phyloP scores from a whole-genome alignment of 2,888 invertebrate species.

The Polylopha cassiicola region DNA sequence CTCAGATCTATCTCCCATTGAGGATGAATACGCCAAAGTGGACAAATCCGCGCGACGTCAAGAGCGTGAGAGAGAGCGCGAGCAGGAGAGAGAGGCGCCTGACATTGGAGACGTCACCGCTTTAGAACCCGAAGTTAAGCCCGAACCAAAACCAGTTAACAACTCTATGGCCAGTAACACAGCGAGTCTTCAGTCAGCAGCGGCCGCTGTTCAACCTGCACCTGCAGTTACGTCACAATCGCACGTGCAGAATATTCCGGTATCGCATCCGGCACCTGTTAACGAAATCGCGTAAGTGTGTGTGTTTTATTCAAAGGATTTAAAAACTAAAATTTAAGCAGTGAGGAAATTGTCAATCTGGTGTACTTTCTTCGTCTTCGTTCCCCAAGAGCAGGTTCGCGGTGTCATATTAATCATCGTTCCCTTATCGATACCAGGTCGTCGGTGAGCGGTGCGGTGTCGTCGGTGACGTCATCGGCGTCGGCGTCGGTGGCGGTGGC shows the following conservation, averaged over 20 bases:
- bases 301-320: no score
- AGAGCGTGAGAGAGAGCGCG: constrained; percentile 11
- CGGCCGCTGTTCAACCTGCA: no score
- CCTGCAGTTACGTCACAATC: no score
- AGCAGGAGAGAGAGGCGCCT: constrained; percentile 60
- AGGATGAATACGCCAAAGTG: constrained; percentile 76
- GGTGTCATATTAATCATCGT: constrained; percentile 5
- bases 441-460: constrained; percentile 25
- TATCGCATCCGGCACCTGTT: no score
- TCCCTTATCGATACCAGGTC: constrained; percentile 6
- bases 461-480: constrained; percentile 16
- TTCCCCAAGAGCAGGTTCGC: constrained; percentile 18
- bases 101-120: constrained; percentile 68
- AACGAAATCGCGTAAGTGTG: no score
- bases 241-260: no score
- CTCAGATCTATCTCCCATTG: constrained; percentile 89
- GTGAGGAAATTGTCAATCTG: no score
- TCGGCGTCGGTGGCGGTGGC: constrained; percentile 30
- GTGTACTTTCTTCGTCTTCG: no score
- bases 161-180: constrained; percentile 7
- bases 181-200: no score
- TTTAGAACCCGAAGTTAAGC: constrained; percentile 34
- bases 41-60: constrained; percentile 57
- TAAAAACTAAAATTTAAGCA: no score
- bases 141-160: constrained; percentile 2